Evolutionary conservation across 2,888 invertebrate species (phyloP).

Genomic region (Phaedon cochleariae): DNA sequence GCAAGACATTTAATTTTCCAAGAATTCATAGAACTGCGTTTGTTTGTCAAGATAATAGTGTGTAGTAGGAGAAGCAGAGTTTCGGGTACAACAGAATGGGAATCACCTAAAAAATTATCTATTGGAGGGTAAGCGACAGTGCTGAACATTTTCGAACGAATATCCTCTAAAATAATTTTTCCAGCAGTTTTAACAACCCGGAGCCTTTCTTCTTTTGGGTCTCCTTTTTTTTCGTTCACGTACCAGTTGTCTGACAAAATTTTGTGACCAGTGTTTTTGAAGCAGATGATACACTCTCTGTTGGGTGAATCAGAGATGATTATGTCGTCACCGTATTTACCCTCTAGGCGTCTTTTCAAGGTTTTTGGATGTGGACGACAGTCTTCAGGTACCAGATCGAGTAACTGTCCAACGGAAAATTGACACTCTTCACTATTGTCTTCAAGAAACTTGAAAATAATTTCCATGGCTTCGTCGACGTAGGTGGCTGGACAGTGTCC

Average conservation of each 20-base stretch:
- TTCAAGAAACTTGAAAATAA: background rate
- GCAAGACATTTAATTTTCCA: background rate
- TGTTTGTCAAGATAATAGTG: background rate
- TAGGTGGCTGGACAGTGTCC: background rate
- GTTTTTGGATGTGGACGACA: constrained; percentile 15
- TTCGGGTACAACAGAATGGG: background rate
- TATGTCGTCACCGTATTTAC: constrained; percentile 4
- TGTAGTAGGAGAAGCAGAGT: background rate
- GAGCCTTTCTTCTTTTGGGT: constrained; percentile 3
- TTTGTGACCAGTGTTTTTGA: constrained; percentile 3
- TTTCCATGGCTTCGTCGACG: no score
- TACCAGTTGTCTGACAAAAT: constrained; percentile 1
- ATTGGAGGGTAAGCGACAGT: background rate
- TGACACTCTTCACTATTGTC: constrained; percentile 6
- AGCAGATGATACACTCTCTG: background rate
- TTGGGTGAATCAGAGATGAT: background rate
- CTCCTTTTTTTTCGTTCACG: background rate
- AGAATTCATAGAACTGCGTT: background rate
- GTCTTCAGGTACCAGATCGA: constrained; percentile 10
- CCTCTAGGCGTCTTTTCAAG: constrained; percentile 10
- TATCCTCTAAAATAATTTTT: constrained; percentile 4
- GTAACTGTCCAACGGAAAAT: constrained; percentile 11
- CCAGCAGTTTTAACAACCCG: background rate
- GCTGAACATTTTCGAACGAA: background rate
- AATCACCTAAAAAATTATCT: background rate